Percentiles rank a stretch among this genome's conserved stretches.
phyloP scores from a whole-genome alignment of 2,113 vertebrate genomes.

The Mesitornis unicolor region DNA sequence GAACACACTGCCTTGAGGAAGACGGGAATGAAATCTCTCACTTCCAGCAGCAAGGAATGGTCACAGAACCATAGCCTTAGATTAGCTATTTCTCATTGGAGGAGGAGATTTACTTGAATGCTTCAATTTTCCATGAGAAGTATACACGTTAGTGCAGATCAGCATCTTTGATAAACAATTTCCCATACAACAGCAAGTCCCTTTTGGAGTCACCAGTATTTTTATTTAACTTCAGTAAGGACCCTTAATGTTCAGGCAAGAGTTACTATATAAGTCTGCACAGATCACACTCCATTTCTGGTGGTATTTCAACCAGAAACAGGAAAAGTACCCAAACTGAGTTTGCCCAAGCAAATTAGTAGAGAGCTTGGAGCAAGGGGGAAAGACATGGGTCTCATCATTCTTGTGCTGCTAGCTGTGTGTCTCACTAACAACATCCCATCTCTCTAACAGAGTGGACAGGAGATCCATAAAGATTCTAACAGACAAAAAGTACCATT shows the following conservation, averaged over 20 bases:
- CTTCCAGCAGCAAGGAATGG: background rate
- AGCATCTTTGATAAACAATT: background rate
- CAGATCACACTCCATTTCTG: background rate
- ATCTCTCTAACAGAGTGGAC: background rate
- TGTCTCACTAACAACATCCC: background rate
- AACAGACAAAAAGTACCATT: fast-evolving
- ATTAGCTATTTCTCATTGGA: background rate
- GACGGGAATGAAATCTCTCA: background rate
- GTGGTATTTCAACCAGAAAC: background rate
- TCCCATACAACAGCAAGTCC: background rate
- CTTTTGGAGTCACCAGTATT: background rate
- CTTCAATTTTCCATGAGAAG: background rate
- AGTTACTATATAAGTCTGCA: background rate
- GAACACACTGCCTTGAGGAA: background rate
- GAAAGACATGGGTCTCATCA: background rate
- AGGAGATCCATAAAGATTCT: background rate
- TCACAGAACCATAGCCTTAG: background rate
- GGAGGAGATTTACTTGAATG: background rate
- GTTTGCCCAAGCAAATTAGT: background rate
- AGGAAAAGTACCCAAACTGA: background rate
- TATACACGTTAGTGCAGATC: background rate
- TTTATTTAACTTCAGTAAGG: background rate
- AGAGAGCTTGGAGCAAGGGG: background rate
- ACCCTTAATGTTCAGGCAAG: background rate
- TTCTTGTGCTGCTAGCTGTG: background rate